These are phyloP conservation scores for Xylocopa sonorina DNA, from an alignment of 1,140 invertebrate species.

Conservation along the genomic window DNA sequence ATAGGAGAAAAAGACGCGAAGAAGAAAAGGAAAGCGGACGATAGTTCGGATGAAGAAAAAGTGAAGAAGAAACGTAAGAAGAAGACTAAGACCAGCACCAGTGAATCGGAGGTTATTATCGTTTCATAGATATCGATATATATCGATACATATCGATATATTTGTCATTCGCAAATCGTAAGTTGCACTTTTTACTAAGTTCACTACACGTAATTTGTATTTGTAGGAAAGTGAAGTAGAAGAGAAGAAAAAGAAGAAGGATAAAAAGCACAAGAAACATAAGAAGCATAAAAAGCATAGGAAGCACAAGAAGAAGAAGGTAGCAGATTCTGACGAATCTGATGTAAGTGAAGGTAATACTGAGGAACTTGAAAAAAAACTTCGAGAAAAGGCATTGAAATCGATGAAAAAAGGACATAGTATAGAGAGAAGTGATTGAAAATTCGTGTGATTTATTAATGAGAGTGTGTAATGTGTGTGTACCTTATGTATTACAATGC, in stretches of 20 bases:
- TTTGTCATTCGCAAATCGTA: not conserved
- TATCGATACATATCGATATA: too few relatives aligned
- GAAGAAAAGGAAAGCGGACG: slow-evolving; percentile 81
- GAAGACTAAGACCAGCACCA: slow-evolving; percentile 84
- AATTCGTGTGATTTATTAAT: slow-evolving; percentile 40
- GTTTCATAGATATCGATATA: too few relatives aligned
- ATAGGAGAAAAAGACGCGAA: slow-evolving; percentile 80
- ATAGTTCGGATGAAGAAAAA: slow-evolving; percentile 87
- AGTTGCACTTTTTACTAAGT: slow-evolving; percentile 20
- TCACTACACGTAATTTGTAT: slow-evolving; percentile 24
- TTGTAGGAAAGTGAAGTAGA: slow-evolving; percentile 85
- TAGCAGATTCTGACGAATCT: slow-evolving; percentile 84
- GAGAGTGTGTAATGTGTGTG: slow-evolving; percentile 54
- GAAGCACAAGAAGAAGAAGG: slow-evolving; percentile 86
- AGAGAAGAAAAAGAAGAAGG: slow-evolving; percentile 87
- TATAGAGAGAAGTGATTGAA: slow-evolving; percentile 79
- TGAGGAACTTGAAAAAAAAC: slow-evolving; percentile 92
- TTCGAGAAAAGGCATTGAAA: slow-evolving; percentile 92
- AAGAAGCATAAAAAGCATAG: slow-evolving; percentile 88
- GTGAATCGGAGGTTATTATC: slow-evolving; percentile 77
- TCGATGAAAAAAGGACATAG: slow-evolving; percentile 86
- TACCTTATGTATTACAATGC: slow-evolving; percentile 53
- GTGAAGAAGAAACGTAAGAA: slow-evolving; percentile 87
- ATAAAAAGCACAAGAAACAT: slow-evolving; percentile 88
- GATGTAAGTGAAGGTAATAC: slow-evolving; percentile 85